phyloP scores from a whole-genome alignment of 2,113 vertebrate genomes.

The Muscicapa adusta region DNA sequence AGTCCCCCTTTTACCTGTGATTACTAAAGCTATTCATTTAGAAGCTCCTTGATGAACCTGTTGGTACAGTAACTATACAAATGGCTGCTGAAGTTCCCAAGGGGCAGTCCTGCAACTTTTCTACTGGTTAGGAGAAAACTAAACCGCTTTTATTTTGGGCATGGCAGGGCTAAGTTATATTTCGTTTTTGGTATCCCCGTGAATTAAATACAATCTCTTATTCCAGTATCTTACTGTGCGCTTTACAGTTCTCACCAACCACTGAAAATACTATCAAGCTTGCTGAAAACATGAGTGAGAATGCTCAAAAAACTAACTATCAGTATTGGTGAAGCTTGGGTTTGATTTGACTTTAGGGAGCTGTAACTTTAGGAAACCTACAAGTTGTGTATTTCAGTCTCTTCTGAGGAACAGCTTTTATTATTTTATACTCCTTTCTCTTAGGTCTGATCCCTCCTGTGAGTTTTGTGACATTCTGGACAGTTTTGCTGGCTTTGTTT shows the following conservation, averaged over 20 bases:
- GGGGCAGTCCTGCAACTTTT: neutral
- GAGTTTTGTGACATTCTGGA: neutral
- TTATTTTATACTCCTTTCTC: neutral
- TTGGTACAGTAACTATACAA: neutral
- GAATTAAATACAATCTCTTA: neutral
- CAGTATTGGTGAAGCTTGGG: neutral
- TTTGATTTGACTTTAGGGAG: neutral
- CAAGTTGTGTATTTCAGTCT: neutral
- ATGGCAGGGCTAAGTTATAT: neutral
- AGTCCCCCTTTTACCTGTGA: neutral
- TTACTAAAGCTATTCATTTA: neutral
- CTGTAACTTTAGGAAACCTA: neutral
- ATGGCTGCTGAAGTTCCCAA: neutral
- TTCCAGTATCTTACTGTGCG: neutral
- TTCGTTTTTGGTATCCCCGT: neutral
- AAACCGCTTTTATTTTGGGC: neutral
- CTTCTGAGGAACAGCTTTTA: neutral
- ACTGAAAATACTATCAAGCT: neutral
- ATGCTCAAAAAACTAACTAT: neutral
- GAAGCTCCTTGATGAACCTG: neutral
- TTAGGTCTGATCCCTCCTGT: neutral
- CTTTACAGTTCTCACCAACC: neutral
- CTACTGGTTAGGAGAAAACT: neutral
- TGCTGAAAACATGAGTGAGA: neutral
- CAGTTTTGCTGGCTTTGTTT: neutral